Conservation (phyloP, 2,888 invertebrate species). For the Oxyteleia sp. region DNA sequence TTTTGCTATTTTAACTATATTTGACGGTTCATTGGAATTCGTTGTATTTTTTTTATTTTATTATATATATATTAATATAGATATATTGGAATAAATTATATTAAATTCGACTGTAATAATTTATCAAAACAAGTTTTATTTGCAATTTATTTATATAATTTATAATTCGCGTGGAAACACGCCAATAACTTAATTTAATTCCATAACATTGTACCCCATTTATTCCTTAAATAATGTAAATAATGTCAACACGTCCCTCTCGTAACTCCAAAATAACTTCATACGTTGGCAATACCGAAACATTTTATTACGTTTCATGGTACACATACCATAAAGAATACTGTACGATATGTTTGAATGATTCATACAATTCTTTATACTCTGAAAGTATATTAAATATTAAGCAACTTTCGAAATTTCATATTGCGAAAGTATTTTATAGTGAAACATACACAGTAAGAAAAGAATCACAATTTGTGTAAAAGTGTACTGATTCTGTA, state of each 20-base stretch:
- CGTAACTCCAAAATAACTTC: slow-evolving; percentile 20
- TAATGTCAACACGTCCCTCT: slow-evolving; percentile 35
- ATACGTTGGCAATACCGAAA: neutral
- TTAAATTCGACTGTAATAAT: too few species aligned
- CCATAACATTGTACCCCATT: slow-evolving; percentile 4
- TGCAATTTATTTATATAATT: neutral
- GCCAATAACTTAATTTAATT: slow-evolving; percentile 16
- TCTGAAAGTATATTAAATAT: neutral
- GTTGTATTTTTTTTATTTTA: too few species aligned
- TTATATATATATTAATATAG: too few species aligned
- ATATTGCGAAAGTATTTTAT: too few species aligned
- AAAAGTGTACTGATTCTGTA: too few species aligned
- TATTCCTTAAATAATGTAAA: slow-evolving; percentile 20
- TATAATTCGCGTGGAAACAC: slow-evolving; percentile 6
- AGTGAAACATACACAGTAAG: too few species aligned
- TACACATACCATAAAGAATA: slow-evolving; percentile 7
- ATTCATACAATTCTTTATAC: neutral
- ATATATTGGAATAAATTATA: too few species aligned
- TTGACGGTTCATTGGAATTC: too few species aligned
- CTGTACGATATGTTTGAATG: neutral
- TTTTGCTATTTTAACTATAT: too few species aligned
- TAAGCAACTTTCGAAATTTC: neutral
- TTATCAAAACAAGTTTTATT: neutral
- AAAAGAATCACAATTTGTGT: too few species aligned
- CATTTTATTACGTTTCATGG: slow-evolving; percentile 26